phyloP scores from a whole-genome alignment of 2,888 invertebrate species.

The Euplexia lucipara region DNA sequence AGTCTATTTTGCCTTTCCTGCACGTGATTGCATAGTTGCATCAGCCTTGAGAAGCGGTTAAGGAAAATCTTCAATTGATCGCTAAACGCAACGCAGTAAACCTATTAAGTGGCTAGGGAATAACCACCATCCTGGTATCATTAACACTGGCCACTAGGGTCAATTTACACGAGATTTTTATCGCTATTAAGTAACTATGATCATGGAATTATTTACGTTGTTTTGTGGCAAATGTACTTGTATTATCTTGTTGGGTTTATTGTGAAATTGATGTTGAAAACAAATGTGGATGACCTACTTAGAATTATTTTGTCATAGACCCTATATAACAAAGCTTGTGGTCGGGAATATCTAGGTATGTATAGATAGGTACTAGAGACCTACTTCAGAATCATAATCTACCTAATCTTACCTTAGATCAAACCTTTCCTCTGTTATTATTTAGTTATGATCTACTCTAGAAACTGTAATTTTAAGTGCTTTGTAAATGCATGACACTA shows the following conservation, averaged over 20 bases:
- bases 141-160: not conserved
- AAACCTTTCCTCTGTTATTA: too few species aligned
- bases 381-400: too few species aligned
- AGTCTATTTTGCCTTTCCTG: constrained; percentile 51
- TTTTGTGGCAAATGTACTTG: not conserved
- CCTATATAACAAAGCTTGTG: not conserved
- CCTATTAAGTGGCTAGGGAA: constrained; percentile 37
- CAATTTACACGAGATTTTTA: constrained; percentile 14
- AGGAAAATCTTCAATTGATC: constrained; percentile 67
- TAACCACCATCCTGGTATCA: constrained; percentile 29
- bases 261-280: constrained; percentile 12
- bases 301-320: not conserved
- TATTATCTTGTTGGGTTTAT: constrained; percentile 15
- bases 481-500: too few species aligned
- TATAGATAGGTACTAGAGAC: too few species aligned
- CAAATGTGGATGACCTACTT: constrained; percentile 5
- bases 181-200: constrained; percentile 16
- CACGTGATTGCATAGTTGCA: constrained; percentile 48
- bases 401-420: too few species aligned
- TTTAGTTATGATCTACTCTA: too few species aligned
- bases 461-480: too few species aligned
- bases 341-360: not conserved
- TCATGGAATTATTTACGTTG: constrained; percentile 7
- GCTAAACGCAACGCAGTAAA: constrained; percentile 33
- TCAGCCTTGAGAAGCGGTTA: constrained; percentile 62